Base-by-base conservation (phyloP, 2,888 invertebrate genomes). In the Blastobasis adustella region DNA sequence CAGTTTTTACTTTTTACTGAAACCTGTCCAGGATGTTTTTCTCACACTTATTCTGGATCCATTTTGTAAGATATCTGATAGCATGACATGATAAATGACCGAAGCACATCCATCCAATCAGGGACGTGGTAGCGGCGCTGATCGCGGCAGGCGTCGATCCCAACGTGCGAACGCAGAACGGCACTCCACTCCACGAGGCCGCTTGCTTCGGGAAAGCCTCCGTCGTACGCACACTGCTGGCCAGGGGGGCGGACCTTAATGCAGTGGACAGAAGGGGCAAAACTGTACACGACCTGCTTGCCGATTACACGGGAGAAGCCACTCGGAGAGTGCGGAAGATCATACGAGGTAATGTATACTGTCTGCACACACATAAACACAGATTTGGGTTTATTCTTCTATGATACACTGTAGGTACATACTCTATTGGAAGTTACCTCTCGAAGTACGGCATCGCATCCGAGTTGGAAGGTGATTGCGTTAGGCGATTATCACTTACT, bases 161-260 rank as follows among this genome's bases (percentile, higher is more conserved):
- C 5, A 97, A 98, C 82, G 91, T 95, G 40, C 89, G 94, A 63
- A 96, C 97, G 9, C 92, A 93, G 54, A 92, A 93, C 40, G 98
- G 98, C 0, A 96, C 96, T 5, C 96, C 98, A 0, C 90, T 98
- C 56, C 98, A 98, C 86, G 97, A 98, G 76, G 98, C 98, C 0
- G 97, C 97, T 0, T 90, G 96, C 37, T 97, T 94, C 76, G 97
- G 97, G 10, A 97, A 97, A 79, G 93, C 95, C 61, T 94, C 95
- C 54, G 96, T 97, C 10, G 97, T 96, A 36, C 90, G 94, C 50
- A 91, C 95, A 0, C 89, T 98, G 41, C 86, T 98, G 10, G 93
- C 94, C 57, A 91, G 93, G 62, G 96, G 96, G 1, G 95, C 95
- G 23, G 95, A 97, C 76, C 89, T 96, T 45, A 91, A 92, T 56